Percentiles rank a stretch among this genome's conserved stretches.
Conservation (phyloP, 2,888 invertebrate genomes). For the Hirtodrosophila cameraria region DNA sequence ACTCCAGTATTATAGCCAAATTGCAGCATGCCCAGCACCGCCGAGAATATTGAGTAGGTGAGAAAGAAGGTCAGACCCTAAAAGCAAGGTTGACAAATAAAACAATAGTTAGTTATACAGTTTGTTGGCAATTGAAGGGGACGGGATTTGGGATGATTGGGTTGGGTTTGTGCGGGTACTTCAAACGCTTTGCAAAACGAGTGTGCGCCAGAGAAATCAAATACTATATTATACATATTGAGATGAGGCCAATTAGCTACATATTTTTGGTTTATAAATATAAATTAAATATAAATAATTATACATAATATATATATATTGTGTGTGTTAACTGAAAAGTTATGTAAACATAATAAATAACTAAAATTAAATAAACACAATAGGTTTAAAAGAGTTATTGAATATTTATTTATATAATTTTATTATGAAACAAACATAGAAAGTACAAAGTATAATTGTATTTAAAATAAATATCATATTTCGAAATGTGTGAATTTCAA, state of each 20-base stretch:
- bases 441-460: slow-evolving; percentile 8
- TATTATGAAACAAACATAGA: slow-evolving; percentile 31
- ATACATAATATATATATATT: neutral
- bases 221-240: slow-evolving; percentile 40
- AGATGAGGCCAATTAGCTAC: slow-evolving; percentile 61
- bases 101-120: slow-evolving; percentile 27
- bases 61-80: slow-evolving; percentile 97
- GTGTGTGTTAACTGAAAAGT: slow-evolving; percentile 11
- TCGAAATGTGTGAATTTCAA: slow-evolving; percentile 51
- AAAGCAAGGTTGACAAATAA: slow-evolving; percentile 80
- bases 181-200: slow-evolving; percentile 79
- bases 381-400: slow-evolving; percentile 18
- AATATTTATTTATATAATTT: slow-evolving; percentile 33
- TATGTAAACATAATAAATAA: slow-evolving; percentile 15
- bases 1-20: slow-evolving; percentile 98
- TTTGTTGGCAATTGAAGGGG: neutral
- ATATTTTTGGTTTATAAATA: slow-evolving; percentile 21
- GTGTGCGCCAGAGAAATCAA: slow-evolving; percentile 69
- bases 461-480: slow-evolving; percentile 23
- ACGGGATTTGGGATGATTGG: slow-evolving; percentile 50
- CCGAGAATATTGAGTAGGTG: slow-evolving; percentile 96
- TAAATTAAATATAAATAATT: too few relatives aligned
- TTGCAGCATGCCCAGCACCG: slow-evolving; percentile 97
- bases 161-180: slow-evolving; percentile 70
- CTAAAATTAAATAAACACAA: slow-evolving; percentile 18